A percentile compares a stretch with the other conserved stretches of the same genome.
Evolutionary conservation across 2,113 vertebrate genomes (phyloP).

Genomic region (Toxostoma redivivum): DNA sequence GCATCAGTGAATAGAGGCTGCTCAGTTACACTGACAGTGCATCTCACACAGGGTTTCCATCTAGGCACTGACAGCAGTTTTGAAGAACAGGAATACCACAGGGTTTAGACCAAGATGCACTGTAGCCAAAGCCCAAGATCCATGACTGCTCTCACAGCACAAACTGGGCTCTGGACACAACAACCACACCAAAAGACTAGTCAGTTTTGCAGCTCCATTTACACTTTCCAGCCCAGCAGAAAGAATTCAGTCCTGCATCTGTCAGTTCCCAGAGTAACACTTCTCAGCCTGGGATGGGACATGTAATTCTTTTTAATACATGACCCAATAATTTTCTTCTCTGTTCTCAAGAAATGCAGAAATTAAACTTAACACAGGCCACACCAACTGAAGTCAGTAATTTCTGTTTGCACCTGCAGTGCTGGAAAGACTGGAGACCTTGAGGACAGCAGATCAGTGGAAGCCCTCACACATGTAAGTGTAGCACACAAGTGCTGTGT

Average conservation of each 20-base stretch:
- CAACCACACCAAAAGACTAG: not conserved
- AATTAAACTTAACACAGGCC: conserved; percentile 5
- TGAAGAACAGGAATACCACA: not conserved
- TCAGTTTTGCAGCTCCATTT: not conserved
- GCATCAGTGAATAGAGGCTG: not conserved
- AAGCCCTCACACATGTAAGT: not conserved
- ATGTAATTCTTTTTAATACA: not conserved
- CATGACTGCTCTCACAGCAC: not conserved
- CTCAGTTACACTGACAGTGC: not conserved
- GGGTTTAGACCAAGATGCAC: not conserved
- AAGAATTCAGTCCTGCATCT: not conserved
- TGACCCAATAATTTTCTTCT: not conserved
- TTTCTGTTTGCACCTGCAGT: not conserved
- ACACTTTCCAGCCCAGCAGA: not conserved
- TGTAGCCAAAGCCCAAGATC: not conserved
- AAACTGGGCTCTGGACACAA: not conserved
- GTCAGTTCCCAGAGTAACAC: not conserved
- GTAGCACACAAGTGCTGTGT: not conserved
- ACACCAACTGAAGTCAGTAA: not conserved
- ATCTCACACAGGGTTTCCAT: not conserved
- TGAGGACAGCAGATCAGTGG: not conserved
- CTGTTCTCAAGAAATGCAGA: not conserved
- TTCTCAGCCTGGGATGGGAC: not conserved
- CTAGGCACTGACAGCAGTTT: not conserved
- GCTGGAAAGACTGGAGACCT: not conserved